A percentile compares a stretch with the other conserved stretches of the same genome.
These are phyloP conservation scores for Arizona elegans DNA, from an alignment of 2,113 vertebrate genomes.

Conservation along the genomic window DNA sequence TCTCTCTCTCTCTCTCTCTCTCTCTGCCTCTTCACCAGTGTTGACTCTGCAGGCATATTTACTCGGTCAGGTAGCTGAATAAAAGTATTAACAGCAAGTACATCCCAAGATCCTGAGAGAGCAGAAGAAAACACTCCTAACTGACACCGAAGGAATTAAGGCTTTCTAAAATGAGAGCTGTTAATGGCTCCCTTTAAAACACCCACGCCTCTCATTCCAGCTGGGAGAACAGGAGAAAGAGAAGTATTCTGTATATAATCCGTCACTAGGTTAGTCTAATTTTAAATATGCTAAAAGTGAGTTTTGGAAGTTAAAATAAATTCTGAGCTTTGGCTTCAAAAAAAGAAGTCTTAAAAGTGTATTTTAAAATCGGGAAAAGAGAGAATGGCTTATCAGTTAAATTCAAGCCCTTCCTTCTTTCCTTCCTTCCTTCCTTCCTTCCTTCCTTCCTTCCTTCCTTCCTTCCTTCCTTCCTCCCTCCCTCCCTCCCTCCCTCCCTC, in stretches of 20 bases:
- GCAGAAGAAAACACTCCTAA: neutral
- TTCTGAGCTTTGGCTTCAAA: neutral
- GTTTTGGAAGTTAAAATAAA: neutral
- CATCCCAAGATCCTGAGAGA: neutral
- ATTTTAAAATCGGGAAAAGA: neutral
- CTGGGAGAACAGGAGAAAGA: accelerated
- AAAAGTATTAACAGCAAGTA: neutral
- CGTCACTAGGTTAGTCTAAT: neutral
- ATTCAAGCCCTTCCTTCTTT: neutral
- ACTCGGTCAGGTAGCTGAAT: neutral
- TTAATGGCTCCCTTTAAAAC: neutral
- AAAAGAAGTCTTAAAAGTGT: neutral
- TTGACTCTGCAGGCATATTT: slow-evolving; percentile 12
- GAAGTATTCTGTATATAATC: neutral
- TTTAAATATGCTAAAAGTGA: neutral
- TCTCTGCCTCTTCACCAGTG: neutral
- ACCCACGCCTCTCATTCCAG: neutral
- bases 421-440: neutral
- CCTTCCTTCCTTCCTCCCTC: neutral
- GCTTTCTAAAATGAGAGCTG: neutral
- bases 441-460: neutral
- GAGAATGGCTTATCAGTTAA: neutral
- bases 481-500: neutral
- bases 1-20: neutral
- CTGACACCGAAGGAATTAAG: neutral